Evolutionary conservation across 2,888 invertebrate species (phyloP).

Genomic region (Phrixothrix hirtus): DNA sequence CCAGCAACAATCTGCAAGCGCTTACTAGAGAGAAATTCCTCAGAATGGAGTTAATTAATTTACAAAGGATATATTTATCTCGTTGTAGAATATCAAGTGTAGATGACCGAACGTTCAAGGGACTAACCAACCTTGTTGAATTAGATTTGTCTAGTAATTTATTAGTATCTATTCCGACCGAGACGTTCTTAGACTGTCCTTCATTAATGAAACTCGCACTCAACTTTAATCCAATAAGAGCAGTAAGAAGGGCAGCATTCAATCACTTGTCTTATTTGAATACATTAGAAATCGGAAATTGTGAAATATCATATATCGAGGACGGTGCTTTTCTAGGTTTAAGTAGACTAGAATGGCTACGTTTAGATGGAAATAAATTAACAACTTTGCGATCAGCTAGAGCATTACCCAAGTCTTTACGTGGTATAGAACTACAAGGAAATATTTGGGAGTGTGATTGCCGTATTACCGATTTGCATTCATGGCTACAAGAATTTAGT

Average conservation of each 20-base stretch:
- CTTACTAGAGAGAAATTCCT: conserved; percentile 79
- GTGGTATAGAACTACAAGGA: conserved; percentile 79
- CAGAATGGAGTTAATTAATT: conserved; percentile 76
- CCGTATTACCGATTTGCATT: conserved; percentile 73
- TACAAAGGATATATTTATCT: conserved; percentile 83
- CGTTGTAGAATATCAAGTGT: conserved; percentile 78
- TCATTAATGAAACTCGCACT: conserved; percentile 82
- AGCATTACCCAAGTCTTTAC: conserved; percentile 74
- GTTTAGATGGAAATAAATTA: conserved; percentile 80
- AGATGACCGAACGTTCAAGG: conserved; percentile 79
- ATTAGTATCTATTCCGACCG: conserved; percentile 75
- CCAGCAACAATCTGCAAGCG: conserved; percentile 79
- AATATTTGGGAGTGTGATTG: conserved; percentile 92
- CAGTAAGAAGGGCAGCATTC: conserved; percentile 72
- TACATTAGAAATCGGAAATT: conserved; percentile 79
- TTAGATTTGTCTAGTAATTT: conserved; percentile 84
- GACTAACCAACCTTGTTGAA: conserved; percentile 85
- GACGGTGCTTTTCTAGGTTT: conserved; percentile 81
- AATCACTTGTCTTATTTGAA: conserved; percentile 74
- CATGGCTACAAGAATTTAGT: conserved; percentile 77
- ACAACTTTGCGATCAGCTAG: conserved; percentile 68
- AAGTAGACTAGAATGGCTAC: conserved; percentile 80
- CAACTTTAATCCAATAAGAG: conserved; percentile 80
- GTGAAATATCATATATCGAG: conserved; percentile 77
- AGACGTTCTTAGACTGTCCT: conserved; percentile 76